Conservation (phyloP, 2,888 invertebrate species). For the Amphimallon solstitiale region DNA sequence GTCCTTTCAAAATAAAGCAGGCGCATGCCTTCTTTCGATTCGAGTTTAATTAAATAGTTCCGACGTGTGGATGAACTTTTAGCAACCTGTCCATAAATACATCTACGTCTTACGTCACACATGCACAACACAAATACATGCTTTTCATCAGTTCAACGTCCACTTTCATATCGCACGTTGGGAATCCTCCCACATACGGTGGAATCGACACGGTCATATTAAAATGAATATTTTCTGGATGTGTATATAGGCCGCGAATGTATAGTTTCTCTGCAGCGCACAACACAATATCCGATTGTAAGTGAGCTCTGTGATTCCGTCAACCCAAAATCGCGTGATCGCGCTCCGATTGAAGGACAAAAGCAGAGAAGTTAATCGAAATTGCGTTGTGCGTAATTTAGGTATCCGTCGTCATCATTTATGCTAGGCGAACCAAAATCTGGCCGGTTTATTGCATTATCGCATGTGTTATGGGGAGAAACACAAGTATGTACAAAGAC, state of each 20-base stretch:
- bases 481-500: slow-evolving; percentile 15
- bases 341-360: too few relatives aligned
- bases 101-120: slow-evolving; percentile 40
- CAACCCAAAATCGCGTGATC: too few relatives aligned
- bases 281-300: slow-evolving; percentile 26
- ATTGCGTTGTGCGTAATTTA: slow-evolving; percentile 8
- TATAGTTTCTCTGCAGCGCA: slow-evolving; percentile 37
- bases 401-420: background rate
- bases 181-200: slow-evolving; percentile 18
- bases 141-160: slow-evolving; percentile 23
- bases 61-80: slow-evolving; percentile 14
- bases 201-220: slow-evolving; percentile 23
- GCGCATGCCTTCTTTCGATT: too few relatives aligned
- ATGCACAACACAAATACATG: slow-evolving; percentile 44
- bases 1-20: too few relatives aligned
- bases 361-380: too few relatives aligned
- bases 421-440: background rate
- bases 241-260: slow-evolving; percentile 23
- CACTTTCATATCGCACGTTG: background rate
- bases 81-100: slow-evolving; percentile 24
- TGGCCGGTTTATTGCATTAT: background rate
- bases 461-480: background rate
- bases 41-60: too few relatives aligned
- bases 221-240: slow-evolving; percentile 21
- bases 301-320: background rate